These are phyloP conservation scores for Xanthia togata DNA, from an alignment of 2,888 invertebrate species.

Conservation along the genomic window DNA sequence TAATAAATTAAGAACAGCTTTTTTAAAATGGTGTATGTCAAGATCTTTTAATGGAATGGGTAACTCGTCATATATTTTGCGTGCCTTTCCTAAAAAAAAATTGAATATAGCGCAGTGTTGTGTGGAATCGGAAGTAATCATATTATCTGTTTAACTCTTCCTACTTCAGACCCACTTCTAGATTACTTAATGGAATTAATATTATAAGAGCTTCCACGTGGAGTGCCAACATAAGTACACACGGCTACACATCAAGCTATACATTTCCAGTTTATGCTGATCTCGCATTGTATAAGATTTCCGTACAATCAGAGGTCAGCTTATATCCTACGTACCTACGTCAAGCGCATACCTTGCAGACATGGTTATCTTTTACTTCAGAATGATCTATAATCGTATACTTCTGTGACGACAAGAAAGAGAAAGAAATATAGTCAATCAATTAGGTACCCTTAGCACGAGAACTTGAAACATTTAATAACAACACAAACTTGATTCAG, in stretches of 20 bases:
- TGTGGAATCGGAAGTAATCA: too few relatives aligned
- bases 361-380: background rate
- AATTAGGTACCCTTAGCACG: background rate
- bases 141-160: background rate
- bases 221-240: too few relatives aligned
- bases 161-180: constrained; percentile 1
- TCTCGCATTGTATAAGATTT: too few relatives aligned
- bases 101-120: too few relatives aligned
- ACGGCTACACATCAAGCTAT: too few relatives aligned
- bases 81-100: too few relatives aligned
- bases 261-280: too few relatives aligned
- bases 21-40: too few relatives aligned
- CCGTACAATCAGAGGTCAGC: too few relatives aligned
- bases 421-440: background rate
- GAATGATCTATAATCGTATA: background rate
- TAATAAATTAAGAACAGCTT: too few relatives aligned
- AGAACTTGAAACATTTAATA: background rate
- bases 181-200: background rate
- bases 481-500: background rate
- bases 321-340: background rate
- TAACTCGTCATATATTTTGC: too few relatives aligned
- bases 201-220: background rate
- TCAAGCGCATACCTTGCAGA: background rate
- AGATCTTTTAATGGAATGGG: too few relatives aligned
- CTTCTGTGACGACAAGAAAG: background rate